Conservation (phyloP, 2,113 vertebrate species). For the Todiramphus saurophagus region DNA sequence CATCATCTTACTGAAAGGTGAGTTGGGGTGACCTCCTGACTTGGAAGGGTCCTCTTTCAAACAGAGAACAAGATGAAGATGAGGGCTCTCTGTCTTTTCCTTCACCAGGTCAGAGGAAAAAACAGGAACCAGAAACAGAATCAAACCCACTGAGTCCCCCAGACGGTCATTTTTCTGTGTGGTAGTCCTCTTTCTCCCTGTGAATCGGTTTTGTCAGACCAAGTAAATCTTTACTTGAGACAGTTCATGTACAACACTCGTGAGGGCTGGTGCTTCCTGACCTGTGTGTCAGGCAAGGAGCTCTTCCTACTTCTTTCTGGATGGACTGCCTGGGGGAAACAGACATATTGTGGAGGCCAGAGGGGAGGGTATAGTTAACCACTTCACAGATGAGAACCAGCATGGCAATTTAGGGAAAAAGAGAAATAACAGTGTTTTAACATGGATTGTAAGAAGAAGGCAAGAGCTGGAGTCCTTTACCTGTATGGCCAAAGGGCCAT, state of each 20-base stretch:
- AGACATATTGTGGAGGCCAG: neutral
- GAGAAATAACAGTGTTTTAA: neutral
- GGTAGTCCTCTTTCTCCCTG: neutral
- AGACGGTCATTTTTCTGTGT: fast-evolving
- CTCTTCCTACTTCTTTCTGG: neutral
- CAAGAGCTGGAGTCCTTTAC: neutral
- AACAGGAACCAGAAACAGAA: neutral
- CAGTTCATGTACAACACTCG: neutral
- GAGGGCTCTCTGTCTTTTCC: neutral
- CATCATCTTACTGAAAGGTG: neutral
- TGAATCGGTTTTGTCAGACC: neutral
- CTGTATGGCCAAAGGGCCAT: fast-evolving
- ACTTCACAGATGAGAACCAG: neutral
- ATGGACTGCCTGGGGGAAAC: neutral
- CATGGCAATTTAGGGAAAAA: neutral
- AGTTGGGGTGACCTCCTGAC: neutral
- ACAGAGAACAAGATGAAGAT: neutral
- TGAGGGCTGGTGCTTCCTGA: neutral
- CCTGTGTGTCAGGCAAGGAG: neutral
- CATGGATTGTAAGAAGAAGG: neutral
- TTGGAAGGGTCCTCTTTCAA: neutral
- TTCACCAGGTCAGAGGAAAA: neutral
- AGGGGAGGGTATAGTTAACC: neutral
- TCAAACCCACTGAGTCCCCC: neutral
- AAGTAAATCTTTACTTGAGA: neutral